Evolutionary conservation across 2,113 vertebrate species (phyloP).

Genomic region (Deroptyus accipitrinus): DNA sequence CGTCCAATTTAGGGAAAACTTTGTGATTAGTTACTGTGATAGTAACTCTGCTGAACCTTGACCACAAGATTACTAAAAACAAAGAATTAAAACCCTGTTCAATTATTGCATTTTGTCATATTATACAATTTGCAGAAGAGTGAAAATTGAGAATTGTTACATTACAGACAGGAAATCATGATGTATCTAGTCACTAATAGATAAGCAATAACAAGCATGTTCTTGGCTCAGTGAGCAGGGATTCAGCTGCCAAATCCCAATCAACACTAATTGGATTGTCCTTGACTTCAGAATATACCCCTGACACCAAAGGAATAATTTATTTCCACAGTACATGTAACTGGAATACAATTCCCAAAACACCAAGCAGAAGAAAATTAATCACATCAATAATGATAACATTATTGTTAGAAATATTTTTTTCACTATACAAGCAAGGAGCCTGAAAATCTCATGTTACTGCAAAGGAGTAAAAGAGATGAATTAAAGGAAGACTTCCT

Average conservation of each 20-base stretch:
- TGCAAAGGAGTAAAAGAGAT: not conserved
- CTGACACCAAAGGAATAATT: not conserved
- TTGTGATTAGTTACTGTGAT: not conserved
- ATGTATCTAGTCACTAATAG: conserved; percentile 7
- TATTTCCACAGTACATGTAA: not conserved
- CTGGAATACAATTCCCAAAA: not conserved
- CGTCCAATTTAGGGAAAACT: rapidly evolving
- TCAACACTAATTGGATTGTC: conserved; percentile 40
- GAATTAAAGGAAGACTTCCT: not conserved
- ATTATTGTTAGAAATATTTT: not conserved
- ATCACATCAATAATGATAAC: not conserved
- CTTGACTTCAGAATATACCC: conserved; percentile 23
- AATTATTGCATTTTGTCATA: not conserved
- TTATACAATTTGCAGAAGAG: not conserved
- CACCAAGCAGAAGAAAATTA: not conserved
- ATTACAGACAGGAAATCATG: not conserved
- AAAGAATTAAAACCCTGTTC: not conserved
- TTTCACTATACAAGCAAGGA: not conserved
- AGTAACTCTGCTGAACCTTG: not conserved
- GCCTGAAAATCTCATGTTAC: not conserved
- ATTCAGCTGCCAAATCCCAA: conserved; percentile 54
- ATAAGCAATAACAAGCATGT: conserved; percentile 26
- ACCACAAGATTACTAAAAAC: not conserved
- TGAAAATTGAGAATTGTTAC: not conserved
- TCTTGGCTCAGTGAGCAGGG: conserved; percentile 20